Conservation (phyloP, 1,140 invertebrate species). For the Papilio polytes region DNA sequence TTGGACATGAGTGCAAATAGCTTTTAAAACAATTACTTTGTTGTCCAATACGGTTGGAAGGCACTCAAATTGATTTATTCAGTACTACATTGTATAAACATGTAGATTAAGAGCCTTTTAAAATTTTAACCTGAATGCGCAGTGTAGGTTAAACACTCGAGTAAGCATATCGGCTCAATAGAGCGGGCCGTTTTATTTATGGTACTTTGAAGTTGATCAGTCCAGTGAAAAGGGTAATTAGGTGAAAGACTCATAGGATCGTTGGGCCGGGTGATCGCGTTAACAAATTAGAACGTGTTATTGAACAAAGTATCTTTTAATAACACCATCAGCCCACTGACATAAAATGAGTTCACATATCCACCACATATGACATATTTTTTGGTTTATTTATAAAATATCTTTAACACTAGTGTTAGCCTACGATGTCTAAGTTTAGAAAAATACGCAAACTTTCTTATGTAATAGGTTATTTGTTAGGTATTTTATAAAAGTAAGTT, state of each 20-base stretch:
- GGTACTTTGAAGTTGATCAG: constrained; percentile 73
- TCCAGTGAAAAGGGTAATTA: constrained; percentile 78
- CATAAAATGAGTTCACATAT: neutral
- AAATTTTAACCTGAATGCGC: constrained; percentile 64
- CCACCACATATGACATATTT: neutral
- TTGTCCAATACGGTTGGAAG: constrained; percentile 50
- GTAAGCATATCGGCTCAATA: constrained; percentile 68
- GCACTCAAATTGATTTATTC: constrained; percentile 61
- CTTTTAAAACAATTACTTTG: constrained; percentile 74
- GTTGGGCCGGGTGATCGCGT: constrained; percentile 70
- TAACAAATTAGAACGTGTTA: constrained; percentile 78
- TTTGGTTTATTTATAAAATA: neutral
- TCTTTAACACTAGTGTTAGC: neutral
- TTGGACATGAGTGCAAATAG: constrained; percentile 58
- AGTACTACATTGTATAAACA: constrained; percentile 27
- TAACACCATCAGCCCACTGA: constrained; percentile 46
- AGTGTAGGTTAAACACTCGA: constrained; percentile 57
- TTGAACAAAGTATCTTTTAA: constrained; percentile 74
- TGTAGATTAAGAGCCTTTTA: constrained; percentile 40
- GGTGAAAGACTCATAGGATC: constrained; percentile 73
- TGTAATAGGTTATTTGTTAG: neutral
- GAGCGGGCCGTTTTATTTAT: constrained; percentile 67
- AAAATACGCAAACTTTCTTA: neutral
- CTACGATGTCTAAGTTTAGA: too few species aligned
- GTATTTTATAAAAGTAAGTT: neutral